Conservation (phyloP, 2,888 invertebrate species). For the Drosophila rubida region DNA sequence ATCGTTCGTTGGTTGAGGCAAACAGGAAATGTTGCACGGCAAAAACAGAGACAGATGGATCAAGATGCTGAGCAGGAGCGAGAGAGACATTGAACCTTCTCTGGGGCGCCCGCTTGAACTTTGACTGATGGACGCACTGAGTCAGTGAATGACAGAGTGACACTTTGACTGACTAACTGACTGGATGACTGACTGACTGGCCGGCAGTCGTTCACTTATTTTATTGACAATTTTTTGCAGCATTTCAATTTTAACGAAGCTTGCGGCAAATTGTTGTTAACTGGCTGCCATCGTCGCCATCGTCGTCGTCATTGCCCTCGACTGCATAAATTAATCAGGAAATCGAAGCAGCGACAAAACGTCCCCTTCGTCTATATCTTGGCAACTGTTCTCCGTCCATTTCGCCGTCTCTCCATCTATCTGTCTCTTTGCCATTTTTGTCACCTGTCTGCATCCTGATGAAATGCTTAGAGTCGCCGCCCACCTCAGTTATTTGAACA, state of each 20-base stretch:
- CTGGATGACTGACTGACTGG: conserved; percentile 25
- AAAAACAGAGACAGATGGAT: conserved; percentile 15
- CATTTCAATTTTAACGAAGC: conserved; percentile 75
- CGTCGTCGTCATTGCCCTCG: conserved; percentile 22
- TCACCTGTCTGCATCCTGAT: conserved; percentile 55
- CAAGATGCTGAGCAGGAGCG: neutral
- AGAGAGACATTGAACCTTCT: neutral
- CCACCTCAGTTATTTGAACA: conserved; percentile 39
- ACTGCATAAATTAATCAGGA: conserved; percentile 80
- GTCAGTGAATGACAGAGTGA: conserved; percentile 25
- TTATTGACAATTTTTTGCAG: conserved; percentile 74
- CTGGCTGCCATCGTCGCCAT: conserved; percentile 52
- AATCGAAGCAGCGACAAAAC: conserved; percentile 65
- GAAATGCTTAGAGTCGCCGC: conserved; percentile 15
- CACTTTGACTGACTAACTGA: conserved; percentile 12
- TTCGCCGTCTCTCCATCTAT: neutral
- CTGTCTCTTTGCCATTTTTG: conserved; percentile 16
- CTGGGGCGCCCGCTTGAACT: conserved; percentile 51
- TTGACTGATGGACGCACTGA: conserved; percentile 69
- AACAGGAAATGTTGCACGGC: conserved; percentile 72
- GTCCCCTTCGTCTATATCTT: conserved; percentile 12
- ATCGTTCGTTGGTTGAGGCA: conserved; percentile 27
- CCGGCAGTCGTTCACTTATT: conserved; percentile 62
- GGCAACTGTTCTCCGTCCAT: conserved; percentile 6
- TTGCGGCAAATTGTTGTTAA: conserved; percentile 80